Percentiles rank a stretch among this genome's conserved stretches.
Conservation (phyloP, 2,113 vertebrate genomes). For the Brachionichthys hirsutus region DNA sequence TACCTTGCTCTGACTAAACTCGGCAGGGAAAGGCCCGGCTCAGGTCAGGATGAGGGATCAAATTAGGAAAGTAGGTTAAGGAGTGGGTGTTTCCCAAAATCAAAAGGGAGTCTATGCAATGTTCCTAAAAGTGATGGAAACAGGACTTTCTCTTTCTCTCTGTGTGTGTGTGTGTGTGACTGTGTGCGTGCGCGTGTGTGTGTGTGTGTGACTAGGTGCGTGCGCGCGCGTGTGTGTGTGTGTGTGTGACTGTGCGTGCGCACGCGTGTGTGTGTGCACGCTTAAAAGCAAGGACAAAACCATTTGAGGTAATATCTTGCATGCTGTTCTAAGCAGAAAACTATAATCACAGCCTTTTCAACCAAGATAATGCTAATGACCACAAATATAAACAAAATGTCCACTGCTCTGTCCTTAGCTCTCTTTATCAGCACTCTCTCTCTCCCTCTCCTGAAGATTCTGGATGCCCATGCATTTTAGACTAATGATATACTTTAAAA, state of each 20-base stretch:
- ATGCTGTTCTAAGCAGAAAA: conserved; percentile 22
- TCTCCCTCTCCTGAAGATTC: conserved; percentile 19
- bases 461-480: conserved; percentile 17
- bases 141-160: no score
- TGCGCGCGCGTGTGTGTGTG: background rate
- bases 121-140: no score
- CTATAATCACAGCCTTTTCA: conserved; percentile 34
- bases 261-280: background rate
- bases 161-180: no score
- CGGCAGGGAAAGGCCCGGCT: no score
- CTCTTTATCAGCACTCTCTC: background rate
- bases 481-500: conserved; percentile 18
- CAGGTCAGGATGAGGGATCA: no score
- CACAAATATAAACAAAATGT: conserved; percentile 35
- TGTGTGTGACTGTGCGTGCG: background rate
- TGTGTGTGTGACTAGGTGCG: no score
- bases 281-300: background rate
- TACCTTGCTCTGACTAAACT: no score
- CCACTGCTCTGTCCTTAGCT: background rate
- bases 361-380: conserved; percentile 37
- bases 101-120: no score
- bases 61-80: no score
- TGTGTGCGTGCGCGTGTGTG: no score
- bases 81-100: no score
- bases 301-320: conserved; percentile 9